These are phyloP conservation scores for Belonocnema kinseyi DNA, from an alignment of 1,140 invertebrate genomes.

Conservation along the genomic window DNA sequence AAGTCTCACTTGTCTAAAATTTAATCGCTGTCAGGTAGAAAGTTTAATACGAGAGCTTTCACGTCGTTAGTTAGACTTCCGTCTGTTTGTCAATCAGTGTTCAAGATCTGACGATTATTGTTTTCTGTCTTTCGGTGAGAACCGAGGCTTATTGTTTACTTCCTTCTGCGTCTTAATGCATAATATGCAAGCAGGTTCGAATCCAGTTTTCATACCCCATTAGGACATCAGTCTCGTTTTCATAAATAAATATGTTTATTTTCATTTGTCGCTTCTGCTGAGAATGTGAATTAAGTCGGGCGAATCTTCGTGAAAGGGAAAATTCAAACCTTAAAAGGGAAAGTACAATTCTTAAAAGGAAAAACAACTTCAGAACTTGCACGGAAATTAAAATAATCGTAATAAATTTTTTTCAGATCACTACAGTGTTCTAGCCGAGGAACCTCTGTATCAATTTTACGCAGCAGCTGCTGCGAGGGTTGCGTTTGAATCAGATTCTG, in stretches of 20 bases:
- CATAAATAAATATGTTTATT: no score
- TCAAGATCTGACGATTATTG: slow-evolving; percentile 16
- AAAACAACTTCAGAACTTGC: no score
- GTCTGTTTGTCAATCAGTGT: slow-evolving; percentile 26
- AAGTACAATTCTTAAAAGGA: no score
- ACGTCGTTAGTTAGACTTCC: slow-evolving; percentile 26
- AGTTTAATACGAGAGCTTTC: slow-evolving; percentile 11
- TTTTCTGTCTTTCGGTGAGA: slow-evolving; percentile 21
- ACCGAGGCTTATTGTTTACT: slow-evolving; percentile 15
- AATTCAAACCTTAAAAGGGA: no score
- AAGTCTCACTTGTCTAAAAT: not conserved
- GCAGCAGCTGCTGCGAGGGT: slow-evolving; percentile 83
- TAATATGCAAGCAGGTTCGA: not conserved
- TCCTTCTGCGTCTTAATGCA: not conserved
- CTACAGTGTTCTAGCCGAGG: slow-evolving; percentile 78
- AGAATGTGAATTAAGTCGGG: no score
- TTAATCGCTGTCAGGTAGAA: slow-evolving; percentile 26
- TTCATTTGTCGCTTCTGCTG: no score
- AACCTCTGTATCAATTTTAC: slow-evolving; percentile 94
- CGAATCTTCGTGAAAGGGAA: no score
- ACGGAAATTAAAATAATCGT: not conserved
- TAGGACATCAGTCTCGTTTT: not conserved
- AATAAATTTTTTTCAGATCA: slow-evolving; percentile 60
- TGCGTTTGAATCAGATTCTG: slow-evolving; percentile 82
- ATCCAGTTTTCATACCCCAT: not conserved